Conservation (phyloP, 2,797 vertebrate species). For the Halcyon leucocephala region DNA sequence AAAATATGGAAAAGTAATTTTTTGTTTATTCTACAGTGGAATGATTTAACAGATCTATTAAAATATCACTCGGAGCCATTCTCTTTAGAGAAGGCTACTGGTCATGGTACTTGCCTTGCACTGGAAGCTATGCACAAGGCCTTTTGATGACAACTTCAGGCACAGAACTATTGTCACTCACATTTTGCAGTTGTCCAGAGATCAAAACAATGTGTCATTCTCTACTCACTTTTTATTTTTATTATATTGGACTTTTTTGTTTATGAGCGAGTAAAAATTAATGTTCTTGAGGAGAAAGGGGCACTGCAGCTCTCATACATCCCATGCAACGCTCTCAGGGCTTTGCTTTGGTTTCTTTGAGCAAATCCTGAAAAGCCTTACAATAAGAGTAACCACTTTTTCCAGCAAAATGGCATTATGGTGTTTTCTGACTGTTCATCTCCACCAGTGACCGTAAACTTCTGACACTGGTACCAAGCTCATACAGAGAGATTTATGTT, state of each 20-base stretch:
- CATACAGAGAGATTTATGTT: slow-evolving; percentile 14
- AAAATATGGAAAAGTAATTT: neutral
- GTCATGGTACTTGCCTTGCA: neutral
- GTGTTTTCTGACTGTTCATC: slow-evolving; percentile 11
- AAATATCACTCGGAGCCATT: neutral
- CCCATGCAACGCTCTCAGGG: neutral
- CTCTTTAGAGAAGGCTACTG: neutral
- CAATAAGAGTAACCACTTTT: neutral
- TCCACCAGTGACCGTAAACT: neutral
- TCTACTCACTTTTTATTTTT: neutral
- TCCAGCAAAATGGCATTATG: neutral
- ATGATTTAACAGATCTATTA: neutral
- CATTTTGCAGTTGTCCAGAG: neutral
- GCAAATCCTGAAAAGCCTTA: neutral
- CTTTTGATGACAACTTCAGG: neutral
- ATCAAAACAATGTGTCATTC: neutral
- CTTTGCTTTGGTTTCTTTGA: neutral
- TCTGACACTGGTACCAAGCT: neutral
- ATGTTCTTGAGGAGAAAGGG: neutral
- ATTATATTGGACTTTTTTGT: neutral
- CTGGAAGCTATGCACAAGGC: neutral
- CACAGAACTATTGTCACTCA: neutral
- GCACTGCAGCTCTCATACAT: neutral
- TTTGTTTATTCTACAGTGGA: neutral
- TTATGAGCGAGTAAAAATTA: neutral